A percentile compares a stretch with the other conserved stretches of the same genome.
Conservation (phyloP, 1,140 invertebrate genomes). For the Calycopis cecrops region DNA sequence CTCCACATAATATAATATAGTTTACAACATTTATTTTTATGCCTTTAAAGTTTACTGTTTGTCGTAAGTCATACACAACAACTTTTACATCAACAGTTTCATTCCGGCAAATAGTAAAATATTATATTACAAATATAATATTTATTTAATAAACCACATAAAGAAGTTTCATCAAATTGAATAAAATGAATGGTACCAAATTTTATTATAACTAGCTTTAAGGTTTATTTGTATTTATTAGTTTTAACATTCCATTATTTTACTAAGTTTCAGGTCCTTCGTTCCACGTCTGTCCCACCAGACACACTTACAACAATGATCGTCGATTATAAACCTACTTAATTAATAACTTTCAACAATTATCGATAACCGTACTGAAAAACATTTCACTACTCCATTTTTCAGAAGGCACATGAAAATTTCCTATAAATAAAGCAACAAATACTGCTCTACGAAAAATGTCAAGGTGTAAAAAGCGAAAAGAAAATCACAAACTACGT, state of each 20-base stretch:
- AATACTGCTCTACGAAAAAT: conserved; percentile 26
- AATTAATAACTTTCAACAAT: conserved; percentile 53
- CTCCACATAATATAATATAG: too few species aligned
- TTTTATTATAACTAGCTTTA: too few species aligned
- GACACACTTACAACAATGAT: conserved; percentile 28
- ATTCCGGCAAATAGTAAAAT: too few species aligned
- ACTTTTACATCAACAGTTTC: too few species aligned
- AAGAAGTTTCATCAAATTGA: too few species aligned
- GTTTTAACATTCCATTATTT: conserved; percentile 17
- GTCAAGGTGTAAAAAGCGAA: conserved; percentile 14
- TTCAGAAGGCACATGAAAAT: conserved; percentile 72
- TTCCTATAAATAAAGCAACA: conserved; percentile 61
- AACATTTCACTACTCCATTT: conserved; percentile 54
- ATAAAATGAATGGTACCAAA: conserved; percentile 2
- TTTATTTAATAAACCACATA: too few species aligned
- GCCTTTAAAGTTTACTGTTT: too few species aligned
- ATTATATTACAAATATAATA: too few species aligned
- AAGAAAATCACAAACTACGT: conserved; percentile 10
- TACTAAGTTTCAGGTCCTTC: too few species aligned
- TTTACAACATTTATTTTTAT: too few species aligned
- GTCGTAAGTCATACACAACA: too few species aligned
- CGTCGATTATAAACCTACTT: conserved; percentile 51
- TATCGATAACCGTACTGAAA: conserved; percentile 55
- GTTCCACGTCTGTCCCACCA: conserved; percentile 8
- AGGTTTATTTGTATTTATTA: too few species aligned